Evolutionary conservation across 23 tunicate species (phyloP).

Genomic region (Corella eumyota): DNA sequence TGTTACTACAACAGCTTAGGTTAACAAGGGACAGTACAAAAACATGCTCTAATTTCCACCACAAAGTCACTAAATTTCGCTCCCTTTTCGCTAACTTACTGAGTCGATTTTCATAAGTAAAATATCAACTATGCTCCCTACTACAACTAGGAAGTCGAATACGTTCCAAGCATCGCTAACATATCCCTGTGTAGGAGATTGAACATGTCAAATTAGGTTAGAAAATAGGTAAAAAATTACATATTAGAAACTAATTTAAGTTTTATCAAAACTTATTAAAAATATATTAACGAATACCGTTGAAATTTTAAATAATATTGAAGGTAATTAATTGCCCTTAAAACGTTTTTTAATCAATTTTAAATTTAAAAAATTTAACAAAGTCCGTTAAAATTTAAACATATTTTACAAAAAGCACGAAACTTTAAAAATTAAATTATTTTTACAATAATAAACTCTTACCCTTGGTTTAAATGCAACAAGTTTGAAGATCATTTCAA

Average conservation of each 20-base stretch:
- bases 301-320: not conserved
- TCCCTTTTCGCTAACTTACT: slow-evolving; percentile 1
- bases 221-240: not conserved
- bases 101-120: slow-evolving; percentile 11
- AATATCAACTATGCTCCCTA: slow-evolving; percentile 89
- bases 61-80: too few species aligned
- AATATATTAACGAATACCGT: not conserved
- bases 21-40: too few species aligned
- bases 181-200: slow-evolving; percentile 38
- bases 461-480: slow-evolving; percentile 94
- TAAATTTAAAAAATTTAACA: not conserved
- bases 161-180: slow-evolving; percentile 92
- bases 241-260: not conserved
- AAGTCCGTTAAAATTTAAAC: slow-evolving; percentile 1
- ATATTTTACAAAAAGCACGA: not conserved
- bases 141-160: slow-evolving; percentile 82
- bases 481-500: slow-evolving; percentile 90
- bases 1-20: too few species aligned
- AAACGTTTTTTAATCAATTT: not conserved
- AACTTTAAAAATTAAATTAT: not conserved
- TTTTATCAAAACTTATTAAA: not conserved
- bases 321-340: not conserved
- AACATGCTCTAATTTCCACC: too few species aligned
- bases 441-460: slow-evolving; percentile 2
- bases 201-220: not conserved